Base-by-base conservation (phyloP, 2,888 invertebrate species). In the Doris montereyensis region DNA sequence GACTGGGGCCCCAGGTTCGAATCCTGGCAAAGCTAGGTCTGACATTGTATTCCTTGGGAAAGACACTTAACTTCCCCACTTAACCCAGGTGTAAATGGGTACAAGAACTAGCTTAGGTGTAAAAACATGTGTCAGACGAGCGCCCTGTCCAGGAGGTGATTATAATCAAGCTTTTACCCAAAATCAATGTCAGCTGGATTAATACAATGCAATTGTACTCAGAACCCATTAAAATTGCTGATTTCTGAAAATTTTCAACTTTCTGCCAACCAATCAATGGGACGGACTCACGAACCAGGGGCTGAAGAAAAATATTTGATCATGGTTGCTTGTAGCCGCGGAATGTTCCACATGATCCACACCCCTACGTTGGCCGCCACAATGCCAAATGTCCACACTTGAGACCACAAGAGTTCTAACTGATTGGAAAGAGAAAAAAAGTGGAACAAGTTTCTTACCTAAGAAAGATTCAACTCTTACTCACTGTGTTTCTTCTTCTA, bases 241-340 rank as follows among this genome's bases (percentile, higher is more conserved):
- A 13, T n/a, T n/a, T 57, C 57, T 57, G 17, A 57, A 57, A 17
- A n/a, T 13, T 13, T 17, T 17, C 13, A 57, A 57, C 17, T 13
- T 17, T 57, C 1, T 17, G 52, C 52, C 8, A 10, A 10, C 10
- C 10, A 8, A 28, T 28, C 70, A 10, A 13, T 10, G 32, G 30
- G 4, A n/a, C 24, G 10, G 8, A 10, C 30, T 17, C n/a, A 35
- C 77, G 60, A 94, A 84, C 84, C 94, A 58, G 97, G 96, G 92
- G 95, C 95, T 76, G 95, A 95, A 88, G 95, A 94, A 92, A 98
- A 98, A 92, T 96, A 97, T 89, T 94, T 95, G 71, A 95, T 90
- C 97, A 98, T 97, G 24, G 93, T 91, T 1, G 94, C 93, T 79
- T 95, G 94, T 34, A 95, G 90, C 17, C 93, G 87, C 10, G 95